Evolutionary conservation across 2,888 invertebrate species (phyloP).

Genomic region (Harmothoe impar): DNA sequence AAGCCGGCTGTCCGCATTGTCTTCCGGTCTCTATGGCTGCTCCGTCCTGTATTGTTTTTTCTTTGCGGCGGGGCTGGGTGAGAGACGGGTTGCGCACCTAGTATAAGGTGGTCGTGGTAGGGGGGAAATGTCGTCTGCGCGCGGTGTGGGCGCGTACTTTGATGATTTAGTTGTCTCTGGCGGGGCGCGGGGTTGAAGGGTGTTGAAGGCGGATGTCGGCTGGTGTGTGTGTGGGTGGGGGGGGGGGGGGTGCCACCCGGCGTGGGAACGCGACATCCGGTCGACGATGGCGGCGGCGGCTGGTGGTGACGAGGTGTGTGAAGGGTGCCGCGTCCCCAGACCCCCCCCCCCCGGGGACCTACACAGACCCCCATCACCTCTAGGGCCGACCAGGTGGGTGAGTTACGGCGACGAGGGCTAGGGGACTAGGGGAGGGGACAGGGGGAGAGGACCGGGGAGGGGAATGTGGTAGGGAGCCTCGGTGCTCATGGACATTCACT

Average conservation of each 20-base stretch:
- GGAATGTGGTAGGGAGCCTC: background rate
- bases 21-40: background rate
- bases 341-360: background rate
- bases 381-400: background rate
- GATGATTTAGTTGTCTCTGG: background rate
- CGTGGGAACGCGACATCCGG: conserved; percentile 34
- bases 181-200: background rate
- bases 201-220: too few relatives aligned
- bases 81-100: background rate
- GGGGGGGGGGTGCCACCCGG: background rate
- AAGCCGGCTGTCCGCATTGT: background rate
- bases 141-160: too few relatives aligned
- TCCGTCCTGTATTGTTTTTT: background rate
- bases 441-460: background rate
- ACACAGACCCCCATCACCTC: background rate
- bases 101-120: too few relatives aligned
- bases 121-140: too few relatives aligned
- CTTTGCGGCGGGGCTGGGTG: background rate
- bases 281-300: background rate
- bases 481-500: too few relatives aligned
- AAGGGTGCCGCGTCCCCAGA: background rate
- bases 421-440: background rate
- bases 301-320: background rate
- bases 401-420: background rate
- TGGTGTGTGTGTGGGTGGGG: background rate